Evolutionary conservation across 2,113 vertebrate species (phyloP).

Genomic region (Osmerus eperlanus): DNA sequence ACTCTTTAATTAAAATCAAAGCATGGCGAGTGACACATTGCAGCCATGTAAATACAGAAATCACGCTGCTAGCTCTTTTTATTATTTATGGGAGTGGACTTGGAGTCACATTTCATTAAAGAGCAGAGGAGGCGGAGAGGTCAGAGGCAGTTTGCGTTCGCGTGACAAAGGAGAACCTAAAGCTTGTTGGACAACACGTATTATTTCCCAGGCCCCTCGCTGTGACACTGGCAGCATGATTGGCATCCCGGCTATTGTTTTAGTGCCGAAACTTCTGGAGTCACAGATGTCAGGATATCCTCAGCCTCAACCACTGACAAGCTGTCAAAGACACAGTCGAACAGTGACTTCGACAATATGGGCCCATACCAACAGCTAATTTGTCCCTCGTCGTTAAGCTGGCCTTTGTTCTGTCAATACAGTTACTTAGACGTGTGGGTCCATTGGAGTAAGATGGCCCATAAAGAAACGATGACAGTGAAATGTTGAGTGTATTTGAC

Average conservation of each 20-base stretch:
- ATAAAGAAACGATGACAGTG: neutral
- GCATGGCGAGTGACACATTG: slow-evolving; percentile 50
- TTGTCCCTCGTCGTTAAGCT: slow-evolving; percentile 41
- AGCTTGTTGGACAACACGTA: slow-evolving; percentile 41
- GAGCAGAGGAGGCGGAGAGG: slow-evolving; percentile 28
- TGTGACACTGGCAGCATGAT: slow-evolving; percentile 36
- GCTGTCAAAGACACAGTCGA: slow-evolving; percentile 29
- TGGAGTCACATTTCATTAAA: slow-evolving; percentile 64
- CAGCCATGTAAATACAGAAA: slow-evolving; percentile 59
- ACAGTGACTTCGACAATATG: slow-evolving; percentile 15
- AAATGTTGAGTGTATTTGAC: neutral
- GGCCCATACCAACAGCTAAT: slow-evolving; percentile 44
- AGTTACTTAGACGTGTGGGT: neutral
- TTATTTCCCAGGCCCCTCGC: slow-evolving; percentile 35
- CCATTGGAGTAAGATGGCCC: neutral
- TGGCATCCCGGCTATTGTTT: slow-evolving; percentile 46
- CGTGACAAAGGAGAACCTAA: slow-evolving; percentile 24
- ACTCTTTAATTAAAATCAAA: slow-evolving; percentile 64
- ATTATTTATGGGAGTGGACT: slow-evolving; percentile 67
- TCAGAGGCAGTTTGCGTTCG: slow-evolving; percentile 37
- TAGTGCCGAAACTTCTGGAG: slow-evolving; percentile 31
- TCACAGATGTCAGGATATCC: slow-evolving; percentile 30
- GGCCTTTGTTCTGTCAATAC: neutral
- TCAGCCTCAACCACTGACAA: slow-evolving; percentile 26
- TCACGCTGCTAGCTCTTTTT: slow-evolving; percentile 49